A percentile compares a stretch with the other conserved stretches of the same genome.
Conservation (phyloP, 2,113 vertebrate genomes). For the Thalassarche chlororhynchos region DNA sequence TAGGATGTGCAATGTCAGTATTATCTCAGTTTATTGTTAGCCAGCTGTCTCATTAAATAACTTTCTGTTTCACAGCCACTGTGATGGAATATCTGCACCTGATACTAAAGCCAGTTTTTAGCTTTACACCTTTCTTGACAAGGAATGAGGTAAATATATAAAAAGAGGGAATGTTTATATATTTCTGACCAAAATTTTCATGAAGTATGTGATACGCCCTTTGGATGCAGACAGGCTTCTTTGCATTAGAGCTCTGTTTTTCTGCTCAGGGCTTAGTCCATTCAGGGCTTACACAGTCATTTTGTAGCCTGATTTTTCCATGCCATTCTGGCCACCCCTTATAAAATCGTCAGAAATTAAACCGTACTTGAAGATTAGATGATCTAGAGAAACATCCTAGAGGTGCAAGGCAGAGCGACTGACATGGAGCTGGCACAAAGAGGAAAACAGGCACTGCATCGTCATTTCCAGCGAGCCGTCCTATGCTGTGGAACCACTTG, state of each 20-base stretch:
- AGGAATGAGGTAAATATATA: conserved; percentile 85
- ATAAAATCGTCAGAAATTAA: neutral
- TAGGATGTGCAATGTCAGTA: neutral
- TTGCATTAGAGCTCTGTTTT: neutral
- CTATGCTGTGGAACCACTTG: neutral
- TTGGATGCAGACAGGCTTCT: neutral
- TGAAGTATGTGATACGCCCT: fast-evolving
- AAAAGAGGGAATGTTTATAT: neutral
- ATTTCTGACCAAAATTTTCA: neutral
- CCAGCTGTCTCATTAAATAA: neutral
- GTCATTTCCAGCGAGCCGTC: neutral
- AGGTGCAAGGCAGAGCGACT: neutral
- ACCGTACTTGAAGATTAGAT: neutral
- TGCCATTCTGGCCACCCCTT: neutral
- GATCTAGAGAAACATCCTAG: neutral
- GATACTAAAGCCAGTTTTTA: conserved; percentile 81
- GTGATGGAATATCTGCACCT: conserved; percentile 86
- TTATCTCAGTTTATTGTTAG: neutral
- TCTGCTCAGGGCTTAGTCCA: neutral
- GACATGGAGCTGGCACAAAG: neutral
- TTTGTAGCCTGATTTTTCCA: neutral
- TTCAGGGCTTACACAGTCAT: neutral
- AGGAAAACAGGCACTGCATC: neutral
- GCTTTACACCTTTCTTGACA: conserved; percentile 86
- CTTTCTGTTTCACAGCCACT: conserved; percentile 73